Percentiles rank a stretch among this genome's conserved stretches.
These are phyloP conservation scores for Enteromius argenteus DNA, from an alignment of 2,797 vertebrate genomes.

Conservation along the genomic window DNA sequence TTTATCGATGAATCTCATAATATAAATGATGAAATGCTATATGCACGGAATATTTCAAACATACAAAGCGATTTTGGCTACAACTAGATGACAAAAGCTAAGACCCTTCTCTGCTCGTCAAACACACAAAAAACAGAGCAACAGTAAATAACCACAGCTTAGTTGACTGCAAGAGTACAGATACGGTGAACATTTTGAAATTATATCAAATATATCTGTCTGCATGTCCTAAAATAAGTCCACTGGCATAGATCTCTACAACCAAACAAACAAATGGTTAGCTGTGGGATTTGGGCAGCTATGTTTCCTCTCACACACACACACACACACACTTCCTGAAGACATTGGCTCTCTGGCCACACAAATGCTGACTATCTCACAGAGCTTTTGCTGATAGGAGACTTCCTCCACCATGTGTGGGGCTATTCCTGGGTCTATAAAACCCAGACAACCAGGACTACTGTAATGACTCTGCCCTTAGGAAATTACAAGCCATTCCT, in stretches of 20 bases:
- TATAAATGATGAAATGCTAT: not conserved
- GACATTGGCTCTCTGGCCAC: slow-evolving; percentile 26
- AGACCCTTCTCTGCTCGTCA: not conserved
- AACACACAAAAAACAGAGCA: not conserved
- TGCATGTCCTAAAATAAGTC: not conserved
- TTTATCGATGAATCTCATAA: not conserved
- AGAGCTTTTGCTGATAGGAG: slow-evolving; percentile 42
- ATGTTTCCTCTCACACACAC: not conserved
- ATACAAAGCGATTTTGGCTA: not conserved
- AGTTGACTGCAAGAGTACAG: not conserved
- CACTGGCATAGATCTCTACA: not conserved
- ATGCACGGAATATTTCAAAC: not conserved
- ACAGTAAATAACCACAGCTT: not conserved
- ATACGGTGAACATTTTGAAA: not conserved
- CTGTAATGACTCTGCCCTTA: slow-evolving; percentile 33
- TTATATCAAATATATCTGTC: not conserved
- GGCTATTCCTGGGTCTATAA: slow-evolving; percentile 39
- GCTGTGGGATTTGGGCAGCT: slow-evolving; percentile 7
- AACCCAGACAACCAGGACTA: slow-evolving; percentile 3
- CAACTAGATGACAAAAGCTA: not conserved
- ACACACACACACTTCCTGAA: not conserved
- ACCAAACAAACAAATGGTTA: not conserved
- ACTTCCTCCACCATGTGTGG: slow-evolving; percentile 17
- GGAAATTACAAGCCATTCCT: slow-evolving; percentile 41
- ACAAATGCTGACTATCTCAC: slow-evolving; percentile 42